These are phyloP conservation scores for Anarhynchus alexandrinus DNA, from an alignment of 2,113 vertebrate genomes.

Conservation along the genomic window DNA sequence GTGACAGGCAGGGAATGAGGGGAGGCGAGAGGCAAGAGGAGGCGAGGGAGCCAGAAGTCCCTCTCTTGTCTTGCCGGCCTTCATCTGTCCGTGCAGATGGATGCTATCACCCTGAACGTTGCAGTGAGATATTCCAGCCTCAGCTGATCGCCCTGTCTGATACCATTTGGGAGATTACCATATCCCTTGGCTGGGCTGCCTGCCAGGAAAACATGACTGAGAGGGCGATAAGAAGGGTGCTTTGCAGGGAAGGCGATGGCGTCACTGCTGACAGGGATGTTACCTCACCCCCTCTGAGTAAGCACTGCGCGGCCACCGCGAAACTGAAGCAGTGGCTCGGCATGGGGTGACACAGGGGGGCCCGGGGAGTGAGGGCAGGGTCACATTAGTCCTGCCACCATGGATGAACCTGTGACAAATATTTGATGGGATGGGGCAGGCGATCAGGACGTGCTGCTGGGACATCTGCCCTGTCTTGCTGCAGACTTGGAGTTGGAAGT, in stretches of 20 bases:
- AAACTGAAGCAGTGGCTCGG: neutral
- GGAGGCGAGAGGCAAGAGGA: neutral
- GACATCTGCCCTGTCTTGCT: neutral
- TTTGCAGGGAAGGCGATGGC: slow-evolving; percentile 13
- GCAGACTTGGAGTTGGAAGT: neutral
- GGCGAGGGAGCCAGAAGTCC: neutral
- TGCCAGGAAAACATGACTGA: slow-evolving; percentile 70
- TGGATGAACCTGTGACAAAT: neutral
- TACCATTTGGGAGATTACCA: neutral
- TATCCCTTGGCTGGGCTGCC: slow-evolving; percentile 16
- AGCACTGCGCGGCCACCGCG: neutral
- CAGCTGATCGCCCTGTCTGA: slow-evolving; percentile 14
- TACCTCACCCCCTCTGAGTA: slow-evolving; percentile 32
- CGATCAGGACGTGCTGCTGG: neutral
- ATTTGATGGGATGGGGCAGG: neutral
- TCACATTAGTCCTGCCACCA: neutral
- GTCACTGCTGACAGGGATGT: neutral
- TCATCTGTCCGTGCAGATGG: neutral
- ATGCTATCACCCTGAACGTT: neutral
- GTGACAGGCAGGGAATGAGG: neutral
- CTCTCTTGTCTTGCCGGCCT: neutral
- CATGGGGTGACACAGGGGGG: neutral
- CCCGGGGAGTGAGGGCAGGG: neutral
- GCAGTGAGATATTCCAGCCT: neutral
- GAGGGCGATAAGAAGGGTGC: slow-evolving; percentile 48